Evolutionary conservation across 2,888 invertebrate genomes (phyloP).

Genomic region (Lomographa bimaculata): DNA sequence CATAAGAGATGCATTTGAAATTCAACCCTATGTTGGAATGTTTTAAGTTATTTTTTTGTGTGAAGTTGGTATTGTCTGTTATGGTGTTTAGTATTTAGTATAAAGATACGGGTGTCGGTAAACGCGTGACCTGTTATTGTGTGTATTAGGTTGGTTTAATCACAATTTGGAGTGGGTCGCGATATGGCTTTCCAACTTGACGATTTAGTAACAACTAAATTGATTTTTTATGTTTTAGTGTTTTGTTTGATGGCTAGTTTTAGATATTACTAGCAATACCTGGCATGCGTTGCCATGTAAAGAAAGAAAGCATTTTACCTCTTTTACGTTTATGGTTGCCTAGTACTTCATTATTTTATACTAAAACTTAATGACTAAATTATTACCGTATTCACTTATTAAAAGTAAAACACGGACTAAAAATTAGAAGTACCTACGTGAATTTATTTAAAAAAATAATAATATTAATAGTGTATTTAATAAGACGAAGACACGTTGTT

Average conservation of each 20-base stretch:
- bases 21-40: constrained; percentile 2
- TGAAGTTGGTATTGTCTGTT: constrained; percentile 11
- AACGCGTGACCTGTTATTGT: constrained; percentile 82
- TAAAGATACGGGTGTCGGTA: constrained; percentile 66
- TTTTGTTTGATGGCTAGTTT: constrained; percentile 24
- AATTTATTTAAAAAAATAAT: no score
- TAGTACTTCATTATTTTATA: no score
- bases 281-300: no score
- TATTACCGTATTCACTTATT: no score
- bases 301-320: no score
- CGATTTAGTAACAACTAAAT: constrained; percentile 66
- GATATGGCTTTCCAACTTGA: constrained; percentile 76
- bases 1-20: constrained; percentile 31
- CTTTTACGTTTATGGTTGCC: no score
- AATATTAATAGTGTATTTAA: no score
- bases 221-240: constrained; percentile 47
- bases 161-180: constrained; percentile 81
- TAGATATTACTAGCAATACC: no score
- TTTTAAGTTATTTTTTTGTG: constrained; percentile 34
- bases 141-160: constrained; percentile 83
- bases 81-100: constrained; percentile 32
- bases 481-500: no score
- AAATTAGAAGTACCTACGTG: no score
- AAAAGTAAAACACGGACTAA: no score
- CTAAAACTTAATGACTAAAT: no score